Evolutionary conservation across 1,140 invertebrate species (phyloP).

Genomic region (Listronotus oregonensis): DNA sequence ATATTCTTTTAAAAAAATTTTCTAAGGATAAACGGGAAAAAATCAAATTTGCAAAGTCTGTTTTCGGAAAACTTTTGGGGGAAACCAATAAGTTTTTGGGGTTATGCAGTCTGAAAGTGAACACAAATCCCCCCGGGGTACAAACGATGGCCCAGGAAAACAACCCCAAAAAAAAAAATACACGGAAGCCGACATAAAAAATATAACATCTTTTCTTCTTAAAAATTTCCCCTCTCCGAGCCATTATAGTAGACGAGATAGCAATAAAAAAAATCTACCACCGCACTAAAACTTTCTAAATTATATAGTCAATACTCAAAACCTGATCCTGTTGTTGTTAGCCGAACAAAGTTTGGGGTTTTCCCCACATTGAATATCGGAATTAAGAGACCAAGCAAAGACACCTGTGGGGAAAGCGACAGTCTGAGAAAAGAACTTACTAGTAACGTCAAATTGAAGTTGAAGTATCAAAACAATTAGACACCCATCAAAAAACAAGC

Average conservation of each 20-base stretch:
- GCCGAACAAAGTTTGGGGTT: conserved; percentile 5
- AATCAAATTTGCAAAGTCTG: conserved; percentile 10
- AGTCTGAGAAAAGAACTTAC: not conserved
- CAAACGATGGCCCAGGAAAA: not conserved
- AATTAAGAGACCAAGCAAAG: conserved; percentile 8
- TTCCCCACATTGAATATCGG: not conserved
- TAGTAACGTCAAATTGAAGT: not conserved
- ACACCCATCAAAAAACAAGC: not conserved
- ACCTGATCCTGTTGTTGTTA: not conserved
- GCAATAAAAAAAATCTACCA: conserved; percentile 1
- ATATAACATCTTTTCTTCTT: not conserved
- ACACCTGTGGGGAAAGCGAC: not conserved
- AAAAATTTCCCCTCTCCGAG: conserved; percentile 1
- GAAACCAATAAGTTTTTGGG: conserved; percentile 9
- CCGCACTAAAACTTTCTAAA: not conserved
- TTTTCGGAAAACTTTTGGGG: conserved; percentile 8
- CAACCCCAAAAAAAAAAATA: not conserved
- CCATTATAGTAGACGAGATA: conserved; percentile 7
- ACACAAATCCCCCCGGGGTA: not conserved
- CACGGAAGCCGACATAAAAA: conserved; percentile 1
- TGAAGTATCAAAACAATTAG: not conserved
- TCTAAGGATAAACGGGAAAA: not conserved
- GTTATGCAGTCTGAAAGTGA: not conserved
- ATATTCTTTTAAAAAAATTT: not conserved
- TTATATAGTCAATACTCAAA: conserved; percentile 1